phyloP scores from a whole-genome alignment of 2,113 vertebrate species.

The Cochlearius cochlearius region DNA sequence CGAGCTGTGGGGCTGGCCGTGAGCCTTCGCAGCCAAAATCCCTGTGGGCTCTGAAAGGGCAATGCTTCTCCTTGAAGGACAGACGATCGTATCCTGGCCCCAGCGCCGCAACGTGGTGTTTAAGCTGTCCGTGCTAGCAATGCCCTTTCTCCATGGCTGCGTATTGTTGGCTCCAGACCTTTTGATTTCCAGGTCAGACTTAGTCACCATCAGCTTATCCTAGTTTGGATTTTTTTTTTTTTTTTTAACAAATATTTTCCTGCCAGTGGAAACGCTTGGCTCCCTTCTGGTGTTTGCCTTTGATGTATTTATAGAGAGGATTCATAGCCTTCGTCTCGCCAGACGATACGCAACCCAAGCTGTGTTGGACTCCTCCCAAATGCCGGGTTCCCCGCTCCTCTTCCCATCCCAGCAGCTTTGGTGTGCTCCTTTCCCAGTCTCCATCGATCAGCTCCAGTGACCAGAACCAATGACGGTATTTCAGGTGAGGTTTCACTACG shows the following conservation, averaged over 20 bases:
- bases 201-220: neutral
- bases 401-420: neutral
- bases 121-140: neutral
- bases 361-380: neutral
- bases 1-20: neutral
- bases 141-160: rapidly evolving
- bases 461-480: neutral
- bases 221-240: neutral
- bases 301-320: constrained; percentile 9
- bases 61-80: neutral
- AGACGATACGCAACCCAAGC: neutral
- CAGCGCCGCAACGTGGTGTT: rapidly evolving
- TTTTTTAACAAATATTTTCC: neutral
- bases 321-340: neutral
- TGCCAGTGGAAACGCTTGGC: neutral
- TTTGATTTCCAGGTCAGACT: neutral
- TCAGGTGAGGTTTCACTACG: neutral
- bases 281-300: constrained; percentile 34
- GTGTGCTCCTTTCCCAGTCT: neutral
- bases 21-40: neutral
- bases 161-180: neutral
- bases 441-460: neutral
- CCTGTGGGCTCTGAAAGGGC: neutral
- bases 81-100: neutral
- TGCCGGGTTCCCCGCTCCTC: neutral